phyloP scores from a whole-genome alignment of 2,113 vertebrate species.

The Psammodynastes pulverulentus region DNA sequence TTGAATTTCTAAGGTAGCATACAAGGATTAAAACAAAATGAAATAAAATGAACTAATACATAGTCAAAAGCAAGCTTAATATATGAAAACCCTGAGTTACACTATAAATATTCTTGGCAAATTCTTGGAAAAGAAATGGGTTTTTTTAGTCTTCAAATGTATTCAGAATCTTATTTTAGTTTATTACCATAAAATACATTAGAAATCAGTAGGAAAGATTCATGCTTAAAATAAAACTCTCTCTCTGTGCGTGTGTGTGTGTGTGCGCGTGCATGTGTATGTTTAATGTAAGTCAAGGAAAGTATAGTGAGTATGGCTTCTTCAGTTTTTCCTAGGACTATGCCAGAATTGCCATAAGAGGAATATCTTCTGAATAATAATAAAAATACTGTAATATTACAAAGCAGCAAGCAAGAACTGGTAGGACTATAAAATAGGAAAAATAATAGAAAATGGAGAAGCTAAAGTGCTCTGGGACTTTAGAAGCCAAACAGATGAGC shows the following conservation, averaged over 20 bases:
- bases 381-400: background rate
- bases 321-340: background rate
- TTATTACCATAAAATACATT: background rate
- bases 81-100: background rate
- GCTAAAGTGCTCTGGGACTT: background rate
- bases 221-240: background rate
- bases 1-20: background rate
- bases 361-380: background rate
- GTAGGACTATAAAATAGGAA: background rate
- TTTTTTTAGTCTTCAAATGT: background rate
- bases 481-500: background rate
- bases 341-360: background rate
- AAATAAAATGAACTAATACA: background rate
- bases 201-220: background rate
- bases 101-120: background rate
- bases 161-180: background rate
- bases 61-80: background rate
- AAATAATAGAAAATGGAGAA: background rate
- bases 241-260: no score
- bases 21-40: background rate
- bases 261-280: no score
- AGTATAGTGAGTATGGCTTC: background rate
- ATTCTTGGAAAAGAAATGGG: background rate
- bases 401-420: background rate
- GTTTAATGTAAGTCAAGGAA: background rate